Percentiles rank a stretch among this genome's conserved stretches.
Conservation (phyloP, 1,140 invertebrate genomes). For the Helicoverpa zea region DNA sequence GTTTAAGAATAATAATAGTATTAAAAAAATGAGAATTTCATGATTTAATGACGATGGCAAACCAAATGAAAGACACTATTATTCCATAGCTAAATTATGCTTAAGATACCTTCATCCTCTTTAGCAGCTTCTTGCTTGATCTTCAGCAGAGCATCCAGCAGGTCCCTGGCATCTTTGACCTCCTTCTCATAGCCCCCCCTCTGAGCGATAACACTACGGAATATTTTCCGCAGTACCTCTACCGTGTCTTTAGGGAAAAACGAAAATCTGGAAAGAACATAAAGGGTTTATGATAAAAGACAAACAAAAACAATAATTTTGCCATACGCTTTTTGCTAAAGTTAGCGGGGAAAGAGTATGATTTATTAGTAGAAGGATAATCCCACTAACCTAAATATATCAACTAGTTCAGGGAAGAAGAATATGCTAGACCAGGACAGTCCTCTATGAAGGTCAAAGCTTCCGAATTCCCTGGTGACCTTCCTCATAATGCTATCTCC, state of each 20-base stretch:
- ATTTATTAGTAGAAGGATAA: too few relatives aligned
- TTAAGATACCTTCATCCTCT: conserved; percentile 53
- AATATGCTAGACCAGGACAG: conserved; percentile 62
- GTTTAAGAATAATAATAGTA: too few relatives aligned
- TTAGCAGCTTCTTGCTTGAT: conserved; percentile 52
- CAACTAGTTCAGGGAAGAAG: conserved; percentile 65
- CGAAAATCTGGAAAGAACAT: conserved; percentile 49
- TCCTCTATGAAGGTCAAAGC: conserved; percentile 57
- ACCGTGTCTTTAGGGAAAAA: conserved; percentile 57
- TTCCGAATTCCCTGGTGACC: conserved; percentile 61
- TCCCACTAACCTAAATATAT: conserved; percentile 56
- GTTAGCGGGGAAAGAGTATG: too few relatives aligned
- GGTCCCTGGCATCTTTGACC: conserved; percentile 38
- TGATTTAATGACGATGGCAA: neutral
- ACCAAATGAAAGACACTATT: neutral
- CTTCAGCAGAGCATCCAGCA: conserved; percentile 56
- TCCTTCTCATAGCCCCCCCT: conserved; percentile 49
- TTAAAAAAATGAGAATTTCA: too few relatives aligned
- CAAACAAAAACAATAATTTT: neutral
- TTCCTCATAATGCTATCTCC: conserved; percentile 57
- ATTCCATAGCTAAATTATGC: neutral
- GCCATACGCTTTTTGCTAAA: neutral
- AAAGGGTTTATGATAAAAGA: neutral
- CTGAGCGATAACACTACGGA: conserved; percentile 42
- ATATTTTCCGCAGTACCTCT: conserved; percentile 51